These are phyloP conservation scores for Sarcophaga subvicina DNA, from an alignment of 2,888 invertebrate species.

Conservation along the genomic window DNA sequence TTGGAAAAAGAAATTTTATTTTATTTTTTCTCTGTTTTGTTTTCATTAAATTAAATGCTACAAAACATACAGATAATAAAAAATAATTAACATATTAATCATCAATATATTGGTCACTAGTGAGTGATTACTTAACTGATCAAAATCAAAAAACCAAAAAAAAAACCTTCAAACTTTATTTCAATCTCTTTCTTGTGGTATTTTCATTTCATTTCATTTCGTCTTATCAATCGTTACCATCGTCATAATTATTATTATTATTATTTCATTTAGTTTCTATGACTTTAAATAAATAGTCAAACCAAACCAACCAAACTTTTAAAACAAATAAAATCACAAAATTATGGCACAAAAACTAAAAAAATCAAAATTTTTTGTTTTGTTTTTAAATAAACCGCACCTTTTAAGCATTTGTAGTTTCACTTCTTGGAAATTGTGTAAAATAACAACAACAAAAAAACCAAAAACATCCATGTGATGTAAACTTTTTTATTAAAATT, in stretches of 20 bases:
- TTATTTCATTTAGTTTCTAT: slow-evolving; percentile 14
- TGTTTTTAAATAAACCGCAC: slow-evolving; percentile 38
- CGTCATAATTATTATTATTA: slow-evolving; percentile 1
- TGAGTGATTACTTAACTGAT: slow-evolving; percentile 35
- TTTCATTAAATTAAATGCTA: too few relatives aligned
- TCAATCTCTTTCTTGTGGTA: slow-evolving; percentile 16
- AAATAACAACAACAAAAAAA: slow-evolving; percentile 2
- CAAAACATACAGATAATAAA: not conserved
- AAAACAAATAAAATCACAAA: too few relatives aligned
- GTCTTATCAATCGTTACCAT: not conserved
- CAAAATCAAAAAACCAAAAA: slow-evolving; percentile 7
- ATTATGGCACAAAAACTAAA: slow-evolving; percentile 16
- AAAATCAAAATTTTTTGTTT: not conserved
- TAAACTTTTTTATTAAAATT: slow-evolving; percentile 1
- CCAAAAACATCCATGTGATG: slow-evolving; percentile 5
- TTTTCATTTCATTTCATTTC: too few relatives aligned
- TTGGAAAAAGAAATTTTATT: too few relatives aligned
- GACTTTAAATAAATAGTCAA: not conserved
- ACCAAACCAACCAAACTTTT: too few relatives aligned
- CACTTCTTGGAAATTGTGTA: slow-evolving; percentile 23
- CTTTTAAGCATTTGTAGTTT: slow-evolving; percentile 39
- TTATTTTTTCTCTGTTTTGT: too few relatives aligned
- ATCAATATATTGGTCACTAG: slow-evolving; percentile 42
- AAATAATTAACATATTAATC: slow-evolving; percentile 43
- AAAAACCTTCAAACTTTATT: slow-evolving; percentile 55